Evolutionary conservation across 2,888 invertebrate species (phyloP), one percentile per base, ranked within the genome.

Genomic region (Caenorhabditis japonica): DNA sequence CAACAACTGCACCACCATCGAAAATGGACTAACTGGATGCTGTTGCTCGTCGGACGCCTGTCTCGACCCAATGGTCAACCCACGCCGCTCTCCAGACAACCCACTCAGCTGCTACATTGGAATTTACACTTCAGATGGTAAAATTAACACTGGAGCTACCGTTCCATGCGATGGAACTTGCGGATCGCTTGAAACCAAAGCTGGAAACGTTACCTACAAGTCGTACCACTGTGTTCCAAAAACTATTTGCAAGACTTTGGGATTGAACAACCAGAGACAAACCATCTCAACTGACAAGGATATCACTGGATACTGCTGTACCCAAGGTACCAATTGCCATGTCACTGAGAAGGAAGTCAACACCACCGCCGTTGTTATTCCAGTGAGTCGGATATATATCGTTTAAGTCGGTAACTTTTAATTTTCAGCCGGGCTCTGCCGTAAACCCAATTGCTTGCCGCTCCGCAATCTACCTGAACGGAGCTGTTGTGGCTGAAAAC

Each of bases 151-250:
- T 47, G 64, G 77, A 61, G 75, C 69, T 27, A 59, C 69, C 30
- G 61, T 70, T 17, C 58, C 66, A 46, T 79, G 79, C 47, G 64
- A 73, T 21, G 79, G 79, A 61, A 72, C 73, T 43, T 79, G 79
- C 49, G 79, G 70, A 56, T 77, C 79, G 4, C 51, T 77, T 7
- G 51, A 73, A 46, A 71, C 76, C 21, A 60, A 43, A 41, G 49
- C 70, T 30, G 46, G 44, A 46, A 43, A 38, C 12, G 23, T 19
- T 10, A 58, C 59, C 38, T 66, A 66, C 64, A 74, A 77, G 66
- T 70, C 74, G 13, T 79, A 75, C 72, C 76, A 75, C 59, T 79
- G 79, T 49, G 79, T 77, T 41, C 74, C 72, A 53, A 60, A 73
- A 19, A 12, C 58, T 25, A 70, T 75, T 27, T 75, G 75, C 59